Percentiles rank a stretch among this genome's conserved stretches.
Conservation (phyloP, 2,797 vertebrate species). For the Rhinophrynus dorsalis region DNA sequence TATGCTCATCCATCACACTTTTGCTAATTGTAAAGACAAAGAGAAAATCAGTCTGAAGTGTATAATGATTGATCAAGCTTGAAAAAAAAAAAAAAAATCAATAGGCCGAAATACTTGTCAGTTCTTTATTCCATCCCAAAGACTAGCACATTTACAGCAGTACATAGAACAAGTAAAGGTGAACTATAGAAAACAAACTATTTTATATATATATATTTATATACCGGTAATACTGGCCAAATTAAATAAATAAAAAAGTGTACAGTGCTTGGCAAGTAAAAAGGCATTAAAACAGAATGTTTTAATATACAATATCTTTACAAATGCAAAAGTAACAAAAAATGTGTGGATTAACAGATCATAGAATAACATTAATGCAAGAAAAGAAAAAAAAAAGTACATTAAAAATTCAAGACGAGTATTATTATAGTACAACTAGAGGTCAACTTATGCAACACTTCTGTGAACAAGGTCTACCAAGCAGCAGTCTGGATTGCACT, state of each 20-base stretch:
- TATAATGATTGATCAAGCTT: too few species aligned
- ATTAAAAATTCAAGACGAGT: neutral
- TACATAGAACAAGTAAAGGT: conserved; percentile 68
- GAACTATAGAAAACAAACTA: conserved; percentile 73
- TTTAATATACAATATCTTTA: conserved; percentile 72
- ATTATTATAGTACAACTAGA: too few species aligned
- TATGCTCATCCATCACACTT: too few species aligned
- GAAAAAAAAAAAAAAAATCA: neutral
- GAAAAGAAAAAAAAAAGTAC: conserved; percentile 40
- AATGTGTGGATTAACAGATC: conserved; percentile 49
- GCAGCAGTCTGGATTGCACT: neutral
- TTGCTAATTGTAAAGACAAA: too few species aligned
- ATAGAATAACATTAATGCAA: conserved; percentile 51
- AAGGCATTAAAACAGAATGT: conserved; percentile 61
- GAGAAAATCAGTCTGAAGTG: too few species aligned
- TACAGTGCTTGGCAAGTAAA: conserved; percentile 74
- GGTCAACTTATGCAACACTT: too few species aligned
- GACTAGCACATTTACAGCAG: conserved; percentile 78
- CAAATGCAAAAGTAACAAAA: conserved; percentile 69
- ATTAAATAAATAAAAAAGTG: conserved; percentile 82
- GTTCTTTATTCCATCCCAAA: conserved; percentile 72
- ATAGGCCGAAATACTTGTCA: conserved; percentile 55
- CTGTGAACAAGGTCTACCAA: neutral
- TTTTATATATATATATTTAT: too few species aligned
- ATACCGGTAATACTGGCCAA: conserved; percentile 69